These are phyloP conservation scores for Tanypteryx hageni DNA, from an alignment of 2,888 invertebrate genomes.

Conservation along the genomic window DNA sequence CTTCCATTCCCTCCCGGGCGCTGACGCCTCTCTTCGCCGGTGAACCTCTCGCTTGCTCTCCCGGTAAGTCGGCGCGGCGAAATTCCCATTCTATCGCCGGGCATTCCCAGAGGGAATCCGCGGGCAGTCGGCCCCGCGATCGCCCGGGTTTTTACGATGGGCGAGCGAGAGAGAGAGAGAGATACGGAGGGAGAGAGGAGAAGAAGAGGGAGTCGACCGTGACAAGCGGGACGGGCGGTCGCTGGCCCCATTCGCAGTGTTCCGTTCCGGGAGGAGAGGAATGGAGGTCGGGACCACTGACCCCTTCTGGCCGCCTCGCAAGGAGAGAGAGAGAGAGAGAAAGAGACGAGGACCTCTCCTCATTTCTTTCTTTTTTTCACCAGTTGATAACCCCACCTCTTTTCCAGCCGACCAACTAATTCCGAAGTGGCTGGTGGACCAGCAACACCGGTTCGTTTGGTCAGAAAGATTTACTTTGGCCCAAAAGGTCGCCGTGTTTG, in stretches of 20 bases:
- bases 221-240: conserved; percentile 45
- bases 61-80: neutral
- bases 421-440: conserved; percentile 17
- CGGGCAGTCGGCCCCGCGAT: neutral
- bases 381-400: conserved; percentile 44
- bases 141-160: neutral
- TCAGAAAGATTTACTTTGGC: conserved; percentile 52
- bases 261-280: conserved; percentile 5
- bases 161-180: neutral
- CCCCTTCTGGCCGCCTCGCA: conserved; percentile 30
- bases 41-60: neutral
- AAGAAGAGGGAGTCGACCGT: conserved; percentile 39
- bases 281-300: conserved; percentile 59
- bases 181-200: neutral
- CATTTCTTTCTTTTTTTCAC: conserved; percentile 4
- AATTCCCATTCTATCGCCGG: neutral
- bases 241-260: conserved; percentile 49
- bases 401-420: conserved; percentile 4
- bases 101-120: conserved; percentile 5
- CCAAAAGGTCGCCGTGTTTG: conserved; percentile 58
- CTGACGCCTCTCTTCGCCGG: neutral
- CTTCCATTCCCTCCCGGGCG: neutral
- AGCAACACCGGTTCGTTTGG: conserved; percentile 55
- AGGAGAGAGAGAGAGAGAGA: conserved; percentile 9
- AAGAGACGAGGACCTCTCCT: conserved; percentile 10